Percentiles rank a stretch among this genome's conserved stretches.
phyloP scores from a whole-genome alignment of 2,113 vertebrate genomes.

The Ranitomeya imitator region DNA sequence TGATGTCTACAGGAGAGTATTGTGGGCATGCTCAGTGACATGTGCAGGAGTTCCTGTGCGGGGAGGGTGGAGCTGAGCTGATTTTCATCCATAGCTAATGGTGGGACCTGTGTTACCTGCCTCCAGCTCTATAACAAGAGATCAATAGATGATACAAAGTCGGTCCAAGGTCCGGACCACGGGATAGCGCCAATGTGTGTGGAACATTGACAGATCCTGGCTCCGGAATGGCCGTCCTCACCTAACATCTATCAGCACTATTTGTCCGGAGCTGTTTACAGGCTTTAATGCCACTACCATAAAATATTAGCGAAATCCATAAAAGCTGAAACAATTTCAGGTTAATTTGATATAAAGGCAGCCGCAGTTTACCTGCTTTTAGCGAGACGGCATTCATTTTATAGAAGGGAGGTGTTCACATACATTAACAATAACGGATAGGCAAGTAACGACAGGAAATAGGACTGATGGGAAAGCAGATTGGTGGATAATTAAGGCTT shows the following conservation, averaged over 20 bases:
- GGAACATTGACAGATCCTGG: background rate
- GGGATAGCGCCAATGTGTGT: background rate
- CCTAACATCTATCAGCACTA: background rate
- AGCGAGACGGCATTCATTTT: slow-evolving; percentile 21
- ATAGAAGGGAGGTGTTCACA: slow-evolving; percentile 21
- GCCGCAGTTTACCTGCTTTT: slow-evolving; percentile 41
- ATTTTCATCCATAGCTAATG: too few species aligned
- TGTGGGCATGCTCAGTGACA: too few species aligned
- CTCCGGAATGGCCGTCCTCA: background rate
- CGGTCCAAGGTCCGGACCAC: too few species aligned
- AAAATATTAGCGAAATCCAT: slow-evolving; percentile 30
- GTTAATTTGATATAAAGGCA: slow-evolving; percentile 6
- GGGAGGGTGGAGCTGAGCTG: too few species aligned
- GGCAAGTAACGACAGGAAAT: slow-evolving; percentile 6
- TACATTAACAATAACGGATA: slow-evolving; percentile 50
- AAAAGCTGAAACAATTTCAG: slow-evolving; percentile 1
- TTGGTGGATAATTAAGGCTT: slow-evolving; percentile 49
- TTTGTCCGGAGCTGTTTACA: background rate
- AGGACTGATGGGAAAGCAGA: background rate
- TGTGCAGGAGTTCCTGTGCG: too few species aligned
- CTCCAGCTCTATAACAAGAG: too few species aligned
- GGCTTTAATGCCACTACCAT: slow-evolving; percentile 9
- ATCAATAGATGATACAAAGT: too few species aligned
- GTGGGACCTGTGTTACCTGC: too few species aligned
- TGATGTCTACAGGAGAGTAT: too few species aligned